phyloP scores from a whole-genome alignment of 2,113 vertebrate species.

The Callopanchax toddi region DNA sequence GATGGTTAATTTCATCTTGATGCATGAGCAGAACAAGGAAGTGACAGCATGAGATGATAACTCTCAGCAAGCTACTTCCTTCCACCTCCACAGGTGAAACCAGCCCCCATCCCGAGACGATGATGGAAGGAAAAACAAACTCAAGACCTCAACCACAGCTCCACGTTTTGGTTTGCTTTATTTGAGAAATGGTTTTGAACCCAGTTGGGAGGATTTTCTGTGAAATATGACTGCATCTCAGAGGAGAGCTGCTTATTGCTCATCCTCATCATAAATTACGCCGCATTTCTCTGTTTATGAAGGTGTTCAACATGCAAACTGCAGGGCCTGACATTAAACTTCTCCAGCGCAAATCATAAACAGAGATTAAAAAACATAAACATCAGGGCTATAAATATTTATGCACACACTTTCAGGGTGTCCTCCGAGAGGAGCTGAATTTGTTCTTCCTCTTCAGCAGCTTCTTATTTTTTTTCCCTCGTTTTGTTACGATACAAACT shows the following conservation, averaged over 20 bases:
- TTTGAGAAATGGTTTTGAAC: conserved; percentile 1
- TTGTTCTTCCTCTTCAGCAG: conserved; percentile 60
- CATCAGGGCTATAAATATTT: conserved; percentile 58
- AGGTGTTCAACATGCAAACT: conserved; percentile 38
- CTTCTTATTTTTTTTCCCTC: conserved; percentile 28
- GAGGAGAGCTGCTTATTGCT: neutral
- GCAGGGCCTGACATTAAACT: conserved; percentile 11
- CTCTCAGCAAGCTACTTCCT: conserved; percentile 14
- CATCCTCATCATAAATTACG: conserved; percentile 5
- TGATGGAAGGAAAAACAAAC: conserved; percentile 31
- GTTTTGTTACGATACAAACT: conserved; percentile 47
- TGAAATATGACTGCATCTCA: neutral
- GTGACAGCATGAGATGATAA: conserved; percentile 30
- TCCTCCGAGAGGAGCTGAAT: conserved; percentile 58
- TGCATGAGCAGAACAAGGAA: conserved; percentile 27
- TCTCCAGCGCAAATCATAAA: conserved; percentile 18
- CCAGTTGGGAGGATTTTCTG: neutral
- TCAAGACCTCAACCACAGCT: neutral
- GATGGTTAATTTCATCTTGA: conserved; percentile 44
- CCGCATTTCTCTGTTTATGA: conserved; percentile 29
- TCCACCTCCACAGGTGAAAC: conserved; percentile 6
- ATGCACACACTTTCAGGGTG: conserved; percentile 63
- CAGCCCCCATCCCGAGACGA: conserved; percentile 1
- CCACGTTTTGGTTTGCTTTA: neutral
- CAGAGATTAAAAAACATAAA: conserved; percentile 44